phyloP scores from a whole-genome alignment of 2,113 vertebrate species.

The Sigmodon hispidus region DNA sequence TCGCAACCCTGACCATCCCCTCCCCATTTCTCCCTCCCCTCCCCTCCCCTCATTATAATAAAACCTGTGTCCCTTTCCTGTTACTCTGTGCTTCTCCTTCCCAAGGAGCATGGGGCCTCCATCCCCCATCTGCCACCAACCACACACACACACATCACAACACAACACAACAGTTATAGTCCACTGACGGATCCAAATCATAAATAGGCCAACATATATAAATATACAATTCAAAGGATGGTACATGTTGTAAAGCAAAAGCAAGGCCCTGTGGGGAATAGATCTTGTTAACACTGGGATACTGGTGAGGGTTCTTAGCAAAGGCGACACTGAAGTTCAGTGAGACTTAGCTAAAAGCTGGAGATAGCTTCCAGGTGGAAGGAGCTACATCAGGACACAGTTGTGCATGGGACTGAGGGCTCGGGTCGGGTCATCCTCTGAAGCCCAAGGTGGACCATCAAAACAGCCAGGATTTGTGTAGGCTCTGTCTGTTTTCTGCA shows the following conservation, averaged over 20 bases:
- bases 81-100: too few relatives aligned
- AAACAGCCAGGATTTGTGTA: neutral
- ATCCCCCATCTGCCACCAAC: too few relatives aligned
- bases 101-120: too few relatives aligned
- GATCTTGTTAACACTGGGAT: neutral
- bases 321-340: neutral
- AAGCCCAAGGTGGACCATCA: neutral
- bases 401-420: neutral
- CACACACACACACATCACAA: too few relatives aligned
- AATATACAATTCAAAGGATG: slow-evolving; percentile 1
- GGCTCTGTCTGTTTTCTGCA: neutral
- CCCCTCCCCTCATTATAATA: too few relatives aligned
- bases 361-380: neutral
- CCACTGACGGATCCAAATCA: neutral
- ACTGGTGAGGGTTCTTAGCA: neutral
- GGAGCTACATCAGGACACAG: too few relatives aligned
- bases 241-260: neutral
- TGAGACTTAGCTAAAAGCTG: neutral
- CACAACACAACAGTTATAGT: too few relatives aligned
- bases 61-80: too few relatives aligned
- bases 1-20: too few relatives aligned
- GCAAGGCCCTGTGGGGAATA: too few relatives aligned
- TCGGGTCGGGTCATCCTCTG: too few relatives aligned
- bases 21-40: too few relatives aligned
- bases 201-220: neutral